These are phyloP conservation scores for Lycia hirtaria DNA, from an alignment of 2,888 invertebrate genomes.

Conservation along the genomic window DNA sequence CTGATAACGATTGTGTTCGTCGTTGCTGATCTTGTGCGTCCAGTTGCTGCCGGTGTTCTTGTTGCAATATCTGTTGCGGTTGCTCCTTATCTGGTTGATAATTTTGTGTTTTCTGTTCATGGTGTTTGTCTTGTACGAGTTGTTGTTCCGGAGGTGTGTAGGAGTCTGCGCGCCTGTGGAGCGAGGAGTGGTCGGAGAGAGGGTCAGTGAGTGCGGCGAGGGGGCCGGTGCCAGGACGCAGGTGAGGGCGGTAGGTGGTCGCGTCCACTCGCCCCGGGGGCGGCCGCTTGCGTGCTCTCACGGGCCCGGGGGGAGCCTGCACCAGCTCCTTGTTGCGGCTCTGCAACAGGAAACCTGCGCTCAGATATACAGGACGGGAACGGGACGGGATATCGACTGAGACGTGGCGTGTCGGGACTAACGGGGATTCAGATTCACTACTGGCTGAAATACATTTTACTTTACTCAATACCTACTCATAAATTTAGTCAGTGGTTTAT, in stretches of 20 bases:
- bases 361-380: conserved; percentile 55
- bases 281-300: conserved; percentile 46
- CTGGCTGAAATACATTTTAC: too few relatives aligned
- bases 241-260: conserved; percentile 75
- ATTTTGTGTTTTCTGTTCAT: conserved; percentile 24
- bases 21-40: conserved; percentile 8
- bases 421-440: not conserved
- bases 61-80: conserved; percentile 16
- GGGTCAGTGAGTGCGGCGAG: conserved; percentile 52
- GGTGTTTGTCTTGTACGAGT: conserved; percentile 36
- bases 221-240: conserved; percentile 61
- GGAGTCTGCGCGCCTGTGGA: conserved; percentile 71
- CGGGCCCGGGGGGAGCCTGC: conserved; percentile 41
- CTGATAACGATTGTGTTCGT: not conserved
- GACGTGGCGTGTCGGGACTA: not conserved
- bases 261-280: conserved; percentile 57
- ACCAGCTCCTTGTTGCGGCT: conserved; percentile 79
- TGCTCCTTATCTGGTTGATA: too few relatives aligned
- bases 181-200: conserved; percentile 57
- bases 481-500: too few relatives aligned
- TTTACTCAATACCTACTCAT: too few relatives aligned
- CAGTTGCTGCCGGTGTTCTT: conserved; percentile 10
- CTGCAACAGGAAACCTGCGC: conserved; percentile 81
- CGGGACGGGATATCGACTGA: conserved; percentile 19
- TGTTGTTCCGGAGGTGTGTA: conserved; percentile 59